A percentile compares a stretch with the other conserved stretches of the same genome.
These are phyloP conservation scores for Apodemus agrarius DNA, from an alignment of 2,797 vertebrate genomes.

Conservation along the genomic window DNA sequence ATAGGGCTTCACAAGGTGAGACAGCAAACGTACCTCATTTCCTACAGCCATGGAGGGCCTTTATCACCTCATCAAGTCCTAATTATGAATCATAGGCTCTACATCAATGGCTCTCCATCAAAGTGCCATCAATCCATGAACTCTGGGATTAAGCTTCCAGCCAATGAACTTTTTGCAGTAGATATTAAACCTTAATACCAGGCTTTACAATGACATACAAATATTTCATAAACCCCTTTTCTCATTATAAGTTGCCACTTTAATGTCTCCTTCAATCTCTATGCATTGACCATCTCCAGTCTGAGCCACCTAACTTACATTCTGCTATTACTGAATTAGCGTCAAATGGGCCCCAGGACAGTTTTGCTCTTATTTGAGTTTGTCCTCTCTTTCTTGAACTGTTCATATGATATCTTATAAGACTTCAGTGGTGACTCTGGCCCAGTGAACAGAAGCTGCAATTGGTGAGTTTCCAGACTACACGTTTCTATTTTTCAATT, in stretches of 20 bases:
- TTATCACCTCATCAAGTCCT: neutral
- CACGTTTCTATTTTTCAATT: neutral
- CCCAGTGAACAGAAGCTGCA: neutral
- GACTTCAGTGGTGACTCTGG: neutral
- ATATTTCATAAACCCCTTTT: neutral
- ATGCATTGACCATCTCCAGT: neutral
- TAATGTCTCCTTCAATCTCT: neutral
- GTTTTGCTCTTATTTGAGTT: neutral
- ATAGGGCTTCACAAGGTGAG: neutral
- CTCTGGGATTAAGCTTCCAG: neutral
- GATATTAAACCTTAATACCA: neutral
- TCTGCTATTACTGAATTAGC: neutral
- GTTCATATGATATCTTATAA: neutral
- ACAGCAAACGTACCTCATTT: too few relatives aligned
- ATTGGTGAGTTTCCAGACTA: neutral
- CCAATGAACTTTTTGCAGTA: too few relatives aligned
- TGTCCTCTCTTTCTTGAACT: neutral
- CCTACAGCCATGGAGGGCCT: neutral
- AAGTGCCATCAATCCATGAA: neutral
- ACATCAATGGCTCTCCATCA: neutral
- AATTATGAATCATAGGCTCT: neutral
- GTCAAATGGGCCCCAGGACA: neutral
- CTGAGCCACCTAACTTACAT: neutral
- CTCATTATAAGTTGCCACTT: neutral
- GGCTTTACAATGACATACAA: neutral